Evolutionary conservation across 2,888 invertebrate genomes (phyloP), one percentile per base, ranked within the genome.

Genomic region (Agrotis segetum): DNA sequence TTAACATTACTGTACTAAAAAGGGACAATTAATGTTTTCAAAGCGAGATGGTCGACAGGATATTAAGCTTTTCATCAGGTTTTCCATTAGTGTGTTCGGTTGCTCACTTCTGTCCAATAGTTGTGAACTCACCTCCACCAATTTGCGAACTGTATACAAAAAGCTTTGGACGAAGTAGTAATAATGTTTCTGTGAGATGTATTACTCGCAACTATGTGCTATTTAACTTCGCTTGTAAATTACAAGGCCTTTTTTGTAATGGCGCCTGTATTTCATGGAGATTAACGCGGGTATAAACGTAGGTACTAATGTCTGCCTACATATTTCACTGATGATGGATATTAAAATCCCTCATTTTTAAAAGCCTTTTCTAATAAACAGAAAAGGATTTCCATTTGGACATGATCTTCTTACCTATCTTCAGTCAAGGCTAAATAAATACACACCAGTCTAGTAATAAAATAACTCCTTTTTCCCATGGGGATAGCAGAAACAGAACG

Each of bases 1-100:
- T 80, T 77, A 84, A 78, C 67, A 69, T 82, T 66, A 49, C 67
- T 49, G 13, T 61, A 91, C 85, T 86, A 88, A 89, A 88, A 90
- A 88, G 88, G 85, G 91, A 90, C 92, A 93, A 94, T 94, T 92
- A 92, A 92, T 90, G 89, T 87, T 89, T 86, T 89, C 90, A 93
- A 93, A 92, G 91, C 89, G 87, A 87, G 85, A 87, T 86, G 85
- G 84, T 84, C 84, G 88, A 86, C 88, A 86, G 90, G 87, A 92
- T 92, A 93, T 93, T 93, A 93, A 90, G 91, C 91, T 92, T 94
- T 93, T 92, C 92, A 92, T 89, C 89, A 87, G 85, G 79, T 79
- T 84, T 75, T 84, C 87, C 88, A 92, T 93, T 92, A 91, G 87
- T 82, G 77, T 82, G 75, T 86, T 85, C 78, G 70, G 81, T 85